Evolutionary conservation across 2,888 invertebrate genomes (phyloP).

Genomic region (Parnassius mnemosyne): DNA sequence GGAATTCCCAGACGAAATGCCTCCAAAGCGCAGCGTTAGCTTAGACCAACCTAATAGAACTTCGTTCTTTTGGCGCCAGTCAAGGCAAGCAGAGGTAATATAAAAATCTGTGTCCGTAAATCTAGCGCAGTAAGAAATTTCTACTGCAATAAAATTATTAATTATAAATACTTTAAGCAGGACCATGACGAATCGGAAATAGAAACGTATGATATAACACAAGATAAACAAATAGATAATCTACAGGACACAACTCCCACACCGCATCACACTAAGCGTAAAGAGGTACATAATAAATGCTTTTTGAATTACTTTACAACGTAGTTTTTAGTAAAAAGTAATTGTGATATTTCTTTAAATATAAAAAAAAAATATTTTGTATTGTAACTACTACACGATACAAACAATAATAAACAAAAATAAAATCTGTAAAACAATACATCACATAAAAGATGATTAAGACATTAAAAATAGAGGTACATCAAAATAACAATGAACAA

Average conservation of each 20-base stretch:
- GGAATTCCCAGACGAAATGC: conserved; percentile 48
- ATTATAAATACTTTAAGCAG: conserved; percentile 1
- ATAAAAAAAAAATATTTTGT: background rate
- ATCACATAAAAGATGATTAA: conserved; percentile 1
- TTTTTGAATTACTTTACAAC: background rate
- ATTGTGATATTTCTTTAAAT: too few relatives aligned
- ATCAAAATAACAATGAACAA: background rate
- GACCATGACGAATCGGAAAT: conserved; percentile 10
- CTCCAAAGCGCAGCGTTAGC: conserved; percentile 53
- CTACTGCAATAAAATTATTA: background rate
- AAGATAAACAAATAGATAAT: conserved; percentile 23
- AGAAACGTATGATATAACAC: conserved; percentile 28
- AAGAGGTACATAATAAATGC: conserved; percentile 16
- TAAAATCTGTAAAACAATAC: conserved; percentile 3
- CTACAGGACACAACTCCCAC: conserved; percentile 8
- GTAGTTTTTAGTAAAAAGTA: too few relatives aligned
- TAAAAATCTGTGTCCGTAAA: background rate
- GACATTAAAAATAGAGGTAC: conserved; percentile 35
- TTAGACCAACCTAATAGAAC: conserved; percentile 45
- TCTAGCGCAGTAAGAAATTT: background rate
- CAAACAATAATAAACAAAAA: background rate
- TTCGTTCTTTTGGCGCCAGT: conserved; percentile 40
- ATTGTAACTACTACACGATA: background rate
- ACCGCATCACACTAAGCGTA: conserved; percentile 3
- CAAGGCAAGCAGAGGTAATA: conserved; percentile 46